Conservation (phyloP, 2,113 vertebrate genomes). For the Neopipo cinnamomea region DNA sequence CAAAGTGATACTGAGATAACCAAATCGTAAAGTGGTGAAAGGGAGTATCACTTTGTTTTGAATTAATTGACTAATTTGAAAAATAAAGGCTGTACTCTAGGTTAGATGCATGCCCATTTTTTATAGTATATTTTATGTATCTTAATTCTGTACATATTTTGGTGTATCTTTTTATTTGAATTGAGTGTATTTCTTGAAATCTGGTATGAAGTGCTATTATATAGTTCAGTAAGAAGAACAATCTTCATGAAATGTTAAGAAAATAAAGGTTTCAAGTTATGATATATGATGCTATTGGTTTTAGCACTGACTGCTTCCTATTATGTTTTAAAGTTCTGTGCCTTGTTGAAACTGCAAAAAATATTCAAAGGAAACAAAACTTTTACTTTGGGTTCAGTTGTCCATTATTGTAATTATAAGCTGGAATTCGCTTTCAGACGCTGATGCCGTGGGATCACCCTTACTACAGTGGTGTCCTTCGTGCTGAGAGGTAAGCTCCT, state of each 20-base stretch:
- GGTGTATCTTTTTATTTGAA: not conserved
- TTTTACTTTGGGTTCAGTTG: not conserved
- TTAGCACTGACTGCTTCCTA: not conserved
- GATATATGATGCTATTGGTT: not conserved
- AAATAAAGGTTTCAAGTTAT: not conserved
- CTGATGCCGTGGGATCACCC: constrained; percentile 98
- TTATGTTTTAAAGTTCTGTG: not conserved
- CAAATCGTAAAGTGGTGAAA: not conserved
- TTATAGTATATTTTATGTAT: not conserved
- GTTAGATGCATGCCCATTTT: not conserved
- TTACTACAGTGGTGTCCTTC: constrained; percentile 89
- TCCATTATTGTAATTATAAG: not conserved
- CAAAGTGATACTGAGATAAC: not conserved
- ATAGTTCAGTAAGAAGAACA: not conserved
- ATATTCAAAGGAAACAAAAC: not conserved
- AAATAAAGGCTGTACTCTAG: not conserved
- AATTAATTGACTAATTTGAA: not conserved
- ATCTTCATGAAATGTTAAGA: not conserved
- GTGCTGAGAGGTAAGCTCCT: constrained; percentile 88
- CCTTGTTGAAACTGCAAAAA: not conserved
- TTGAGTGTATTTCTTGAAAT: not conserved
- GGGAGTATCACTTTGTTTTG: not conserved
- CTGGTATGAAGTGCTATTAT: not conserved
- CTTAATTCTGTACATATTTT: not conserved
- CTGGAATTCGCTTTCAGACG: constrained; percentile 74